Conservation (phyloP, 1,140 invertebrate genomes). For the Reticulitermes speratus region DNA sequence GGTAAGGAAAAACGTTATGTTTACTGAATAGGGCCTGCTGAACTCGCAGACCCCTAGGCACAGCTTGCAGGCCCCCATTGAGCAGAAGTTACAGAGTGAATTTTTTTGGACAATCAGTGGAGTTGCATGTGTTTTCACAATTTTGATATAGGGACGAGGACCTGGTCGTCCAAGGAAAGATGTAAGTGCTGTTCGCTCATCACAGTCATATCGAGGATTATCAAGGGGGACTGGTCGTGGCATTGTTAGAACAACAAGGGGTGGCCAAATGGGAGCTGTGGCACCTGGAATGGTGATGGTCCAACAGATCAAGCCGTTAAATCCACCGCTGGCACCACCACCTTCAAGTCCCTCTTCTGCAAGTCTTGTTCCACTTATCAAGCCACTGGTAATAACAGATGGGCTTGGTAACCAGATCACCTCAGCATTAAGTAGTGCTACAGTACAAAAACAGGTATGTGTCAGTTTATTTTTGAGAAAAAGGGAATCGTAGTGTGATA, state of each 20-base stretch:
- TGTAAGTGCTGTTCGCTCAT: not conserved
- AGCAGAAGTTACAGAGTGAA: too few relatives aligned
- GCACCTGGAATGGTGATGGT: slow-evolving; percentile 21
- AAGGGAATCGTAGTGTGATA: too few relatives aligned
- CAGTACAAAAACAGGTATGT: slow-evolving; percentile 23
- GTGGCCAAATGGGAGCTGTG: not conserved
- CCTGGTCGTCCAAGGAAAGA: slow-evolving; percentile 23
- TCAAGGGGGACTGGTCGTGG: slow-evolving; percentile 15
- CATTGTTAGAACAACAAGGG: not conserved
- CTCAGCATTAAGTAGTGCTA: not conserved
- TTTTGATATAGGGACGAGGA: slow-evolving; percentile 8
- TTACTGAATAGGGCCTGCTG: too few relatives aligned
- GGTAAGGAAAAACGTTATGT: too few relatives aligned
- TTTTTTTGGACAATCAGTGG: too few relatives aligned
- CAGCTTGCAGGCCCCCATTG: too few relatives aligned
- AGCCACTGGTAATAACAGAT: slow-evolving; percentile 19
- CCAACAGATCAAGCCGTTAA: slow-evolving; percentile 20
- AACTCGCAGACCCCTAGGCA: too few relatives aligned
- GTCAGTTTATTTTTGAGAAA: too few relatives aligned
- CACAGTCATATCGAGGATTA: not conserved
- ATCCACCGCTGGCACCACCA: not conserved
- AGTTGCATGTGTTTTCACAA: not conserved
- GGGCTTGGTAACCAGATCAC: not conserved
- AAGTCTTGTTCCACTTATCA: slow-evolving; percentile 27
- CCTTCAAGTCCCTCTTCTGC: not conserved